phyloP scores from a whole-genome alignment of 2,888 invertebrate species.

The Brenthis daphne region DNA sequence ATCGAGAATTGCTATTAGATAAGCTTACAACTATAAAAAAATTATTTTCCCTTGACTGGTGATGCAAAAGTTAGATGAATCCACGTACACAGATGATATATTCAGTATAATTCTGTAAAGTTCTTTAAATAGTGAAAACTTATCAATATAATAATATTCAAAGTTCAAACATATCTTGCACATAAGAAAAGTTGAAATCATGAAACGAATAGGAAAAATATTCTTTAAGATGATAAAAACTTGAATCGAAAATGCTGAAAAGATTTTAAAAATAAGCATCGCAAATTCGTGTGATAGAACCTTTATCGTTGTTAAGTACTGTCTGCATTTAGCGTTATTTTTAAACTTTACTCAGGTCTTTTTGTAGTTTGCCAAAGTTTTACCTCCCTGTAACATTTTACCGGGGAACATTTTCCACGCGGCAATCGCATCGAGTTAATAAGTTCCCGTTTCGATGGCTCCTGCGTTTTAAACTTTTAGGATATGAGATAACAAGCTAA shows the following conservation, averaged over 20 bases:
- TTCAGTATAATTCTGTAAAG: no score
- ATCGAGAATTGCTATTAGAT: no score
- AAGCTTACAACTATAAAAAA: no score
- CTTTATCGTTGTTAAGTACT: constrained; percentile 59
- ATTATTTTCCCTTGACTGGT: no score
- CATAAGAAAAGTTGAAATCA: neutral
- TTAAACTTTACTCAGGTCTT: constrained; percentile 74
- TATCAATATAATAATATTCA: neutral
- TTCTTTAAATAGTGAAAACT: no score
- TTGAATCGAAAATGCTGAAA: constrained; percentile 27
- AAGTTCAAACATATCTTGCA: neutral
- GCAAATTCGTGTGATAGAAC: constrained; percentile 38
- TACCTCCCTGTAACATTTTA: constrained; percentile 79
- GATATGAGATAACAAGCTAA: constrained; percentile 81
- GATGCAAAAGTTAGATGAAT: no score
- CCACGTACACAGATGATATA: no score
- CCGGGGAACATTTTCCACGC: constrained; percentile 72
- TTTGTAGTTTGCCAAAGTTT: constrained; percentile 75
- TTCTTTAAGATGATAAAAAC: constrained; percentile 19
- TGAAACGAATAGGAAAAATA: constrained; percentile 1
- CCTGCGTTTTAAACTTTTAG: constrained; percentile 81
- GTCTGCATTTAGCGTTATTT: constrained; percentile 75
- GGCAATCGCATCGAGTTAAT: constrained; percentile 82
- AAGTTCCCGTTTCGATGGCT: constrained; percentile 80
- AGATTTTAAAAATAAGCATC: constrained; percentile 31